phyloP scores from a whole-genome alignment of 2,113 vertebrate species.

The Coptodon bakossiorum region DNA sequence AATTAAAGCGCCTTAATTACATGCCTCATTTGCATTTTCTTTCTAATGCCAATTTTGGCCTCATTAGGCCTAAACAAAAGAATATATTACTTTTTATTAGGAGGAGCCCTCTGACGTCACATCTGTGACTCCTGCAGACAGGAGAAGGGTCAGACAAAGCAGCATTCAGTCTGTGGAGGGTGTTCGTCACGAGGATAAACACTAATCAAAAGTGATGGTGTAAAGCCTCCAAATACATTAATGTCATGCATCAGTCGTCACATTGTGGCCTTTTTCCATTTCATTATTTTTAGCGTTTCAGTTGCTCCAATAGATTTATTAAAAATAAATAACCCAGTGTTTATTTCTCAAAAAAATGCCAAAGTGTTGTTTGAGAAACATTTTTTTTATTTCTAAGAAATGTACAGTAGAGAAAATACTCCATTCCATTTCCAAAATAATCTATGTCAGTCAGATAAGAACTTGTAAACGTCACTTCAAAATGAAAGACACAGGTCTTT shows the following conservation, averaged over 20 bases:
- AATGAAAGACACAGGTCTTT: constrained; percentile 46
- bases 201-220: constrained; percentile 9
- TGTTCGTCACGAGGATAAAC: neutral
- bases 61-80: constrained; percentile 16
- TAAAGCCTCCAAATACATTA: neutral
- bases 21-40: neutral
- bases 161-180: neutral
- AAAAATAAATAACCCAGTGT: neutral
- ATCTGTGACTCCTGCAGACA: neutral
- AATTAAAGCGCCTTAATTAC: constrained; percentile 6
- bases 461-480: constrained; percentile 69
- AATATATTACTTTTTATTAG: constrained; percentile 1
- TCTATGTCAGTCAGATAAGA: constrained; percentile 71
- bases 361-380: constrained; percentile 35
- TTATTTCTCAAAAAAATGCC: neutral
- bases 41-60: neutral
- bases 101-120: neutral
- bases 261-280: constrained; percentile 18
- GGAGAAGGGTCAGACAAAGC: neutral
- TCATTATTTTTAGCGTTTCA: constrained; percentile 2
- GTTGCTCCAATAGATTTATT: neutral
- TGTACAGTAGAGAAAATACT: constrained; percentile 78
- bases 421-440: constrained; percentile 74
- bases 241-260: neutral
- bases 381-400: constrained; percentile 77